Evolutionary conservation across 2,888 invertebrate species (phyloP).

Genomic region (Elegia similella): DNA sequence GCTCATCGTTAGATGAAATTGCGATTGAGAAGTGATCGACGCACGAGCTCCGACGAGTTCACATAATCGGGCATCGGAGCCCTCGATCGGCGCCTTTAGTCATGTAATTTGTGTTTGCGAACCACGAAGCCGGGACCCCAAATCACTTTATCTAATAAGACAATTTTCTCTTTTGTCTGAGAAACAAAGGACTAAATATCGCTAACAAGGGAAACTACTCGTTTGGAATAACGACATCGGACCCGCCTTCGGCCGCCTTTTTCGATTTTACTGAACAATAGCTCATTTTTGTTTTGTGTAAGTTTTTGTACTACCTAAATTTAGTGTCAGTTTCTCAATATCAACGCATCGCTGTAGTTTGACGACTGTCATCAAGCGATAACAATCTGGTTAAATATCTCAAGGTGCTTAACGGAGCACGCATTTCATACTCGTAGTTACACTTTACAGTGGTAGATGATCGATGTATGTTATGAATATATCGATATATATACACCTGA

Average conservation of each 20-base stretch:
- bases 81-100: conserved; percentile 18
- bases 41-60: conserved; percentile 16
- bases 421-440: too few relatives aligned
- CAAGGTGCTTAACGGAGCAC: too few relatives aligned
- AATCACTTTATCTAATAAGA: conserved; percentile 19
- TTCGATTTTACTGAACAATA: conserved; percentile 4
- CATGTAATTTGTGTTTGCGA: conserved; percentile 19
- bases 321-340: too few relatives aligned
- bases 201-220: conserved; percentile 19
- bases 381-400: too few relatives aligned
- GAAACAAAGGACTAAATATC: conserved; percentile 19
- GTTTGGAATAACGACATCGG: conserved; percentile 14
- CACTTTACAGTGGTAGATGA: too few relatives aligned
- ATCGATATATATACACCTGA: too few relatives aligned
- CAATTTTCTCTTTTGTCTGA: conserved; percentile 17
- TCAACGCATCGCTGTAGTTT: too few relatives aligned
- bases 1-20: conserved; percentile 20
- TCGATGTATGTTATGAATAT: too few relatives aligned
- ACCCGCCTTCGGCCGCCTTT: not conserved
- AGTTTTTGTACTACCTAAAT: too few relatives aligned
- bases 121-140: conserved; percentile 14
- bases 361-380: too few relatives aligned
- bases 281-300: not conserved
- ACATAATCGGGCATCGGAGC: conserved; percentile 15
- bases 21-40: conserved; percentile 18